Percentiles rank a stretch among this genome's conserved stretches.
phyloP scores from a whole-genome alignment of 1,140 invertebrate species.

The Odontomachus brunneus region DNA sequence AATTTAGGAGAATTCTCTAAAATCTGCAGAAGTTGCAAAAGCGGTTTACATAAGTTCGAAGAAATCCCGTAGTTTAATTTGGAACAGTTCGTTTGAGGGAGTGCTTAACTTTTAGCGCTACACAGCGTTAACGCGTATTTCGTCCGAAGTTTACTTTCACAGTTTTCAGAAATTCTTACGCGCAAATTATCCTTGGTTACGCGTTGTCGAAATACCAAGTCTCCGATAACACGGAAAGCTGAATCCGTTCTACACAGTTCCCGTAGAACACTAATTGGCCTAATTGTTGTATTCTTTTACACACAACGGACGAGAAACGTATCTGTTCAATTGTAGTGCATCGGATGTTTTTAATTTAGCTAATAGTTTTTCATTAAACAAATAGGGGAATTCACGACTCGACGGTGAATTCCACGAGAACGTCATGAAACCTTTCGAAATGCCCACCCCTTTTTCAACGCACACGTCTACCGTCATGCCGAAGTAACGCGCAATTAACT shows the following conservation, averaged over 20 bases:
- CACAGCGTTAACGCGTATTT: conserved; percentile 1
- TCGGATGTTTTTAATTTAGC: neutral
- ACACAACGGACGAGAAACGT: neutral
- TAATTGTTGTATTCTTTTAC: neutral
- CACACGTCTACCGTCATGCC: neutral
- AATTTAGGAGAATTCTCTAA: neutral
- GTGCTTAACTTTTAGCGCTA: conserved; percentile 17
- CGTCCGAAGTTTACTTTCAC: neutral
- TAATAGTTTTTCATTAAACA: neutral
- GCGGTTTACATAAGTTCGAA: neutral
- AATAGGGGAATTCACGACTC: neutral
- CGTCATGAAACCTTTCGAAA: neutral
- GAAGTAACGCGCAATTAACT: conserved; percentile 53
- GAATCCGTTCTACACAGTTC: too few relatives aligned
- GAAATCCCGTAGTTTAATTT: conserved; percentile 2
- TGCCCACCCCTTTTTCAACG: conserved; percentile 14
- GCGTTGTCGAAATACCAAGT: too few relatives aligned
- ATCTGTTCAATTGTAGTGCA: neutral
- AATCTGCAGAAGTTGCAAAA: neutral
- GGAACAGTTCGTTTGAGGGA: neutral
- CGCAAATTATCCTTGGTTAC: conserved; percentile 2
- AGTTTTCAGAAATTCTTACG: neutral
- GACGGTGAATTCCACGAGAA: neutral
- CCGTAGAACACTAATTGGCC: neutral
- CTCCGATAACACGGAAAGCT: too few relatives aligned